Evolutionary conservation across 2,113 vertebrate genomes (phyloP), one percentile per base, ranked within the genome.

Genomic region (Ptilonorhynchus violaceus): DNA sequence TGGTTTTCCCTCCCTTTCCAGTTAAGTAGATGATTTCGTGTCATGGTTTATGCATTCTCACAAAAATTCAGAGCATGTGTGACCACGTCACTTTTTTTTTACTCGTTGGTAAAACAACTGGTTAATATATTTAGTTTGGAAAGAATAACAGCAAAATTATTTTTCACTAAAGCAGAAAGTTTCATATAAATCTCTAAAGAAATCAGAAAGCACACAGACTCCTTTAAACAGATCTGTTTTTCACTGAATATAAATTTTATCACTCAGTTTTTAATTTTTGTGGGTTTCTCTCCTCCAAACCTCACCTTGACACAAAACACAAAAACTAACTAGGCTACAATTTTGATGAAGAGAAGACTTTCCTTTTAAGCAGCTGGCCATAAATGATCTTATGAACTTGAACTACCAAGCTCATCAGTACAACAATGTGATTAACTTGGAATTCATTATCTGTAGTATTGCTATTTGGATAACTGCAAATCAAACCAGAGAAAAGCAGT

Each of bases 381-480:
- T 37, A 88, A 87, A 41, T 30, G 80, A 77, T 74, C 84, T 69
- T 50, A 81, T n/a, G 66, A 81, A 86, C 68, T 84, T 96, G 84
- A 96, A 92, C 86, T 90, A 78, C 89, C 53, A 81, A 86, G 62
- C 64, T 96, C 79, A 96, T 95, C 1, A 0, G 64, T 94, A 82
- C 72, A 91, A 96, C 80, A 82, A 93, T 73, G 74, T 96, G 88
- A 96, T 97, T 97, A 97, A 97, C 94, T 93, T 67, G 23, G 64
- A 97, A 95, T 94, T 96, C 90, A 96, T 96, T 92, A 96, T 79
- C 55, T 78, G 49, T 83, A 88, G 59, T 52, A 85, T 68, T 93
- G 75, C 62, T 94, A 73, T 87, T 90, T 92, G 81, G 93, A 85
- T 94, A 97, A 93, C 79, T 95, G 42, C 77, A 91, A 89, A 96